These are phyloP conservation scores for Andrena dorsata DNA, from an alignment of 2,888 invertebrate species.

Conservation along the genomic window DNA sequence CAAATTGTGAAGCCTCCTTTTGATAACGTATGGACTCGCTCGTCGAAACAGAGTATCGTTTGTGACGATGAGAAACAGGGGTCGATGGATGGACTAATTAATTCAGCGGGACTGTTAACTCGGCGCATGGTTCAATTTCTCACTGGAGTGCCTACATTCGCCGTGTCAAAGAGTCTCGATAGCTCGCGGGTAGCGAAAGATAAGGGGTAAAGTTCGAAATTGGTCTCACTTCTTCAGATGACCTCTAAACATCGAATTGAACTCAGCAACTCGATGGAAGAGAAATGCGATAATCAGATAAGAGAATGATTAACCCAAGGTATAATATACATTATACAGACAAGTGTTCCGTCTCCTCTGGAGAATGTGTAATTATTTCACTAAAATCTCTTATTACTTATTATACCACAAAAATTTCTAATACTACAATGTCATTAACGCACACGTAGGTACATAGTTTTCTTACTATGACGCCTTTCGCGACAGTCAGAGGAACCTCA, in stretches of 20 bases:
- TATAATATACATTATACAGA: too few species aligned
- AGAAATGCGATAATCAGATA: too few species aligned
- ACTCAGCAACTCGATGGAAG: background rate
- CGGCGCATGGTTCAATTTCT: background rate
- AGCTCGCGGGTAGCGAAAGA: background rate
- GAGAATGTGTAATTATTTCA: too few species aligned
- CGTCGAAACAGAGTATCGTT: background rate
- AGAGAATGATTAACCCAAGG: too few species aligned
- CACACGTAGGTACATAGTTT: too few species aligned
- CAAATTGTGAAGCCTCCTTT: background rate
- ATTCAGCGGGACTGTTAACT: conserved; percentile 1
- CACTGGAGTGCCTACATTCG: background rate
- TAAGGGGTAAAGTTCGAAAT: background rate
- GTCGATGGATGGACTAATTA: background rate
- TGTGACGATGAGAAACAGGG: background rate
- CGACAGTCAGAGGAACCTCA: too few species aligned
- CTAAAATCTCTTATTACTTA: too few species aligned
- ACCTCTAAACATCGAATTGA: background rate
- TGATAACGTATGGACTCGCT: background rate
- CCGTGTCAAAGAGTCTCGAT: background rate
- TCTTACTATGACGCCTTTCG: too few species aligned
- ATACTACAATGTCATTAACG: too few species aligned
- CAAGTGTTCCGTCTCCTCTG: too few species aligned
- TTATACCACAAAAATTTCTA: too few species aligned
- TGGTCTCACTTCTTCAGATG: background rate